phyloP scores from a whole-genome alignment of 2,113 vertebrate genomes.

The Pantherophis guttatus region DNA sequence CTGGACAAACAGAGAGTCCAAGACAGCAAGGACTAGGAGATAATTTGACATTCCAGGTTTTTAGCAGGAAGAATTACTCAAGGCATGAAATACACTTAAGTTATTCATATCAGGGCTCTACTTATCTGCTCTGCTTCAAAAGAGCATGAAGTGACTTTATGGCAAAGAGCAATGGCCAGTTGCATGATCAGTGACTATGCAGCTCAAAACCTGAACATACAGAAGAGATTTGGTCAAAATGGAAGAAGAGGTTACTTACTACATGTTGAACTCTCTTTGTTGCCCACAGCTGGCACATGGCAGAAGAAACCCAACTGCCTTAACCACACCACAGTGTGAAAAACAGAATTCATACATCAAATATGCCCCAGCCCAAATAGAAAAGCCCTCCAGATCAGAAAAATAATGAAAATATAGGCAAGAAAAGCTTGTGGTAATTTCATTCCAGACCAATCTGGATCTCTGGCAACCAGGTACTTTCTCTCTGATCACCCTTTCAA shows the following conservation, averaged over 20 bases:
- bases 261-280: neutral
- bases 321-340: neutral
- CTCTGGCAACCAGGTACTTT: neutral
- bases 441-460: neutral
- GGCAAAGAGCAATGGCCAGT: neutral
- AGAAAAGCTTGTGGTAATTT: neutral
- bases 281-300: neutral
- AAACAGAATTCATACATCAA: neutral
- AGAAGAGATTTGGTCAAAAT: neutral
- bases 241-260: neutral
- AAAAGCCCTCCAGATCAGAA: neutral
- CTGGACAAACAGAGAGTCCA: neutral
- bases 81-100: neutral
- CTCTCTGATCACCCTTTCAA: neutral
- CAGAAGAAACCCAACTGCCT: neutral
- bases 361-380: neutral
- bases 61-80: neutral
- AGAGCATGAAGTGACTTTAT: neutral
- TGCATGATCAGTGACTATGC: neutral
- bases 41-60: neutral
- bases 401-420: neutral
- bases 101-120: neutral
- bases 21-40: neutral
- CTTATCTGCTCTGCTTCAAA: neutral
- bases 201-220: neutral